Evolutionary conservation across 1,140 invertebrate genomes (phyloP).

Genomic region (Ptiloglossa arizonensis): DNA sequence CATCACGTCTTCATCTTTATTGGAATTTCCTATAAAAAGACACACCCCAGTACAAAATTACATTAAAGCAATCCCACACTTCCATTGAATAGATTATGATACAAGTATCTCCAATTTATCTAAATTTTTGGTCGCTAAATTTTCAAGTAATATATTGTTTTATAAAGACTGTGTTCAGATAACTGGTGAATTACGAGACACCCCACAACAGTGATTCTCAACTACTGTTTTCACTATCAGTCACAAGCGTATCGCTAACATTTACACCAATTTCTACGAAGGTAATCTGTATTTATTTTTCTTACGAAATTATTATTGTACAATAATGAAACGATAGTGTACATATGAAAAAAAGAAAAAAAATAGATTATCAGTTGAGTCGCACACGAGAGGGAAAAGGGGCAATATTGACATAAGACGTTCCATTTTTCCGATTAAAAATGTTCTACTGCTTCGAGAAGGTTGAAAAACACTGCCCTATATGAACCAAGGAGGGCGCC

Average conservation of each 20-base stretch:
- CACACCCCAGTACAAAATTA: background rate
- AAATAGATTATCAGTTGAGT: background rate
- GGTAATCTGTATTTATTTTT: background rate
- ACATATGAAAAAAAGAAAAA: background rate
- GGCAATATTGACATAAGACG: background rate
- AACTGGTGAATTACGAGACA: constrained; percentile 31
- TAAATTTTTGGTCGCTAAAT: no score
- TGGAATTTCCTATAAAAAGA: no score
- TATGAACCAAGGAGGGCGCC: constrained; percentile 34
- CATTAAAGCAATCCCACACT: no score
- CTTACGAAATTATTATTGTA: background rate
- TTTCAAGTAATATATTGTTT: background rate
- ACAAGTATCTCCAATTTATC: no score
- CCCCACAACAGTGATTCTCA: no score
- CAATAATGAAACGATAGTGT: background rate
- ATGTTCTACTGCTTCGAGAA: no score
- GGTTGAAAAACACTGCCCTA: constrained; percentile 2
- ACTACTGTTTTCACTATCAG: no score
- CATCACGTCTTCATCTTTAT: no score
- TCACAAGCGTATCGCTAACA: no score
- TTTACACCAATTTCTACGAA: background rate
- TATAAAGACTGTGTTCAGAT: background rate
- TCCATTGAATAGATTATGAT: no score
- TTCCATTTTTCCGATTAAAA: background rate
- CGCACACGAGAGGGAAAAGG: background rate